Base-by-base conservation (phyloP, 2,888 invertebrate species). In the Agrochola macilenta region DNA sequence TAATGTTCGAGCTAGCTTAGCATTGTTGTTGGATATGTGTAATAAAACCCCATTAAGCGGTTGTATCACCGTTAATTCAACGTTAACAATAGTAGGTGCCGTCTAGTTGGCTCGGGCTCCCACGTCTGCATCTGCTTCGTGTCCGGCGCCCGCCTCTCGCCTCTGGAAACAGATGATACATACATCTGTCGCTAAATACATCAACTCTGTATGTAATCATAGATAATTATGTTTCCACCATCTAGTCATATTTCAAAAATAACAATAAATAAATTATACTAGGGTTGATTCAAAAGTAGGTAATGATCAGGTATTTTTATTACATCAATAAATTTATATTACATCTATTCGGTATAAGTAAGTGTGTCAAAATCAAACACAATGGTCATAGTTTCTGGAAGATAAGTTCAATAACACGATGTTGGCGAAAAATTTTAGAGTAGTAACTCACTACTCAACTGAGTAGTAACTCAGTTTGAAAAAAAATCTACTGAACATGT, bases 61-160 rank as follows among this genome's bases (percentile, higher is more conserved):
- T 81, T 80, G 77, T 78, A 70, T 74, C 74, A 80, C 78, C 80
- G 82, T 85, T 83, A 82, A 77, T 81, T 81, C 69, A 57, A 69
- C 65, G 77, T 77, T 83, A 88, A 90, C 85, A 89, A 89, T 87
- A 80, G 87, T 82, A 78, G 74, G 78, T 79, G 79, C 71, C 73
- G 78, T 78, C 73, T 81, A 80, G 82, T 86, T 89, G 90, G 86
- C 88, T 87, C 79, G 76, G 82, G 72, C 80, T 84, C 85, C 78
- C 81, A 85, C 87, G 85, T 82, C 79, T 88, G 89, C 91, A 92
- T 91, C 91, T 93, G 93, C 89, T 88, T 87, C 78, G 65, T 85
- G 88, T 91, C 89, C 84, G 83, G 76, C 69, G 60, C 54, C 66
- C 76, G 76, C 66, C 74, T 80, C 69, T 14, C 73, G 83, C 70